Conservation (phyloP, 2,888 invertebrate genomes). For the Phaonia tiefii region DNA sequence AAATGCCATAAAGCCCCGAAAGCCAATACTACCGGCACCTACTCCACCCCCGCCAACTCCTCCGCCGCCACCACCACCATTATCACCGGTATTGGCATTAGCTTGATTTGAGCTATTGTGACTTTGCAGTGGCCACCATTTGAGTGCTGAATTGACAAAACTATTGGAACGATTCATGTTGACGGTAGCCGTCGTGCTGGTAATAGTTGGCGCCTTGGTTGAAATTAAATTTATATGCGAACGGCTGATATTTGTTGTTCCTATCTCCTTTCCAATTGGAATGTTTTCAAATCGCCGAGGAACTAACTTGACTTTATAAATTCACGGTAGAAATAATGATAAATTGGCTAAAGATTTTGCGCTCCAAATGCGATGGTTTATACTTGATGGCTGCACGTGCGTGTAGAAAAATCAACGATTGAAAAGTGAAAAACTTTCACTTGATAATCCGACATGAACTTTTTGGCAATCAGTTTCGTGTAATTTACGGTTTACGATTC, state of each 20-base stretch:
- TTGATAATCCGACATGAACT: constrained; percentile 47
- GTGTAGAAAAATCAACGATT: constrained; percentile 23
- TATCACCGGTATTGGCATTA: constrained; percentile 50
- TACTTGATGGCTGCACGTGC: constrained; percentile 33
- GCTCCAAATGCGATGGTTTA: not conserved
- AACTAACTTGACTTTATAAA: constrained; percentile 2
- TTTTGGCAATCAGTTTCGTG: constrained; percentile 22
- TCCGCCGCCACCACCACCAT: constrained; percentile 68
- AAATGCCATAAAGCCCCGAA: constrained; percentile 80
- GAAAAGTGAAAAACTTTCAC: constrained; percentile 56
- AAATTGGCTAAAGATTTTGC: not conserved
- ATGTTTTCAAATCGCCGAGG: constrained; percentile 21
- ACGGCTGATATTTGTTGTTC: constrained; percentile 50
- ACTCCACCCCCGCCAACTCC: constrained; percentile 66
- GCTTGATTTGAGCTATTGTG: constrained; percentile 73
- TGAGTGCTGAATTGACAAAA: constrained; percentile 79
- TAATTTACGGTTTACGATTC: not conserved
- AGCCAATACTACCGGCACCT: constrained; percentile 65
- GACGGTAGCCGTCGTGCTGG: constrained; percentile 60
- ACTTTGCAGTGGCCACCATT: constrained; percentile 80
- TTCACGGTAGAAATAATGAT: not conserved
- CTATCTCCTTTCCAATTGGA: constrained; percentile 21
- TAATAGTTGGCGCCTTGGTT: constrained; percentile 40
- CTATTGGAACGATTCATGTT: constrained; percentile 79
- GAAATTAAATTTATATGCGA: constrained; percentile 27